phyloP scores from a whole-genome alignment of 1,140 invertebrate species.

The Drosophila azteca region DNA sequence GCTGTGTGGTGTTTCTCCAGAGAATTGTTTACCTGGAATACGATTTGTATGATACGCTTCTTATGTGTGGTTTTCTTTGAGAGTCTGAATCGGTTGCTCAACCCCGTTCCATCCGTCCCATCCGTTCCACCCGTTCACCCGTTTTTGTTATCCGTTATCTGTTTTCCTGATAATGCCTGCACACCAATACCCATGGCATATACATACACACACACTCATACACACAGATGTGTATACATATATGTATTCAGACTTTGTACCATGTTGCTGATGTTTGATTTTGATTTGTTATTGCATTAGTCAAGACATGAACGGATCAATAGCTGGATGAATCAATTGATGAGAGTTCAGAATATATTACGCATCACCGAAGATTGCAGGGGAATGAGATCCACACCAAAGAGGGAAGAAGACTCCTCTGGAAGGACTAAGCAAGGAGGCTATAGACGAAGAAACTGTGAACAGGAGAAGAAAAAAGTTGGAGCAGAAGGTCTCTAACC shows the following conservation, averaged over 20 bases:
- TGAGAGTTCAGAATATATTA: too few species aligned
- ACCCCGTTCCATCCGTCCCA: not conserved
- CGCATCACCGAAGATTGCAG: too few species aligned
- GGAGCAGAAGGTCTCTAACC: too few species aligned
- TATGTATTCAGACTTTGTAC: slow-evolving; percentile 57
- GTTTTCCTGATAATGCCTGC: slow-evolving; percentile 64
- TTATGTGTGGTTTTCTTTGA: slow-evolving; percentile 58
- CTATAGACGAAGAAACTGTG: too few species aligned
- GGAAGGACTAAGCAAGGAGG: too few species aligned
- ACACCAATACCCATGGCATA: slow-evolving; percentile 23
- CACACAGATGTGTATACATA: slow-evolving; percentile 9
- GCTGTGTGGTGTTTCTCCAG: slow-evolving; percentile 43
- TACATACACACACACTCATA: not conserved
- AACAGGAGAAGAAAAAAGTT: too few species aligned
- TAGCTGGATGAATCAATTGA: too few species aligned
- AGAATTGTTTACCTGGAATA: slow-evolving; percentile 52
- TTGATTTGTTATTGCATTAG: too few species aligned
- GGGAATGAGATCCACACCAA: too few species aligned
- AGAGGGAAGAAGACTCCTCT: too few species aligned
- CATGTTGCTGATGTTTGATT: slow-evolving; percentile 34
- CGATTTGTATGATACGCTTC: slow-evolving; percentile 29
- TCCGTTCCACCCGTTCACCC: too few species aligned
- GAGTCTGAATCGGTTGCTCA: slow-evolving; percentile 68
- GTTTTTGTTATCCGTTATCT: slow-evolving; percentile 53
- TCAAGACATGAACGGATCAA: too few species aligned